These are phyloP conservation scores for Plebejus argus DNA, from an alignment of 2,888 invertebrate genomes.

Conservation along the genomic window DNA sequence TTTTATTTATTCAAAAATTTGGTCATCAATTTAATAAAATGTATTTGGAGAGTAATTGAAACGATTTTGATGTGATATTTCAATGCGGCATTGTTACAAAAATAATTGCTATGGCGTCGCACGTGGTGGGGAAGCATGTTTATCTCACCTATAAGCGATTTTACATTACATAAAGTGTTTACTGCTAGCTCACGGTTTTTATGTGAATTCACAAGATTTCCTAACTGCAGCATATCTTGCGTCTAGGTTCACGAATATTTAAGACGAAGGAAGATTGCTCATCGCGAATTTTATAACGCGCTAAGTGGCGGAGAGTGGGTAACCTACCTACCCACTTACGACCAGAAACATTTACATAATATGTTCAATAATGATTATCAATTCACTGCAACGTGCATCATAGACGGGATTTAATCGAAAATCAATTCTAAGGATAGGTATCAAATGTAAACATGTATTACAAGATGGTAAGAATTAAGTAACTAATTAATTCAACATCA, in stretches of 20 bases:
- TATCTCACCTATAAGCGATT: neutral
- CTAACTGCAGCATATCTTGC: neutral
- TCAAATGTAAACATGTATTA: neutral
- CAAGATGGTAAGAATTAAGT: neutral
- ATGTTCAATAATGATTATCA: constrained; percentile 28
- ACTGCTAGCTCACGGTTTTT: neutral
- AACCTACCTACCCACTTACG: constrained; percentile 20
- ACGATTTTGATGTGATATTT: no score
- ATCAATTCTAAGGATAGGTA: constrained; percentile 6
- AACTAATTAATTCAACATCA: neutral
- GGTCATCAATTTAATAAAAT: neutral
- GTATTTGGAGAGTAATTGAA: neutral
- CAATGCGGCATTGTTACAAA: no score
- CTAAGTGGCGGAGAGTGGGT: constrained; percentile 24
- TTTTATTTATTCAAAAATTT: neutral
- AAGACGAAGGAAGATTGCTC: neutral
- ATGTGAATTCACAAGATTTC: neutral
- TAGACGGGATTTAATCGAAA: neutral
- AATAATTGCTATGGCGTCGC: no score
- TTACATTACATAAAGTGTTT: neutral
- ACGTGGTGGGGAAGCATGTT: no score
- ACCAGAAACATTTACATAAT: constrained; percentile 30
- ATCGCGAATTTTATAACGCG: constrained; percentile 19
- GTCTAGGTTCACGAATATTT: constrained; percentile 15
- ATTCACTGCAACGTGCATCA: neutral